Base-by-base conservation (phyloP, 2,113 vertebrate species). In the Ursus arctos region DNA sequence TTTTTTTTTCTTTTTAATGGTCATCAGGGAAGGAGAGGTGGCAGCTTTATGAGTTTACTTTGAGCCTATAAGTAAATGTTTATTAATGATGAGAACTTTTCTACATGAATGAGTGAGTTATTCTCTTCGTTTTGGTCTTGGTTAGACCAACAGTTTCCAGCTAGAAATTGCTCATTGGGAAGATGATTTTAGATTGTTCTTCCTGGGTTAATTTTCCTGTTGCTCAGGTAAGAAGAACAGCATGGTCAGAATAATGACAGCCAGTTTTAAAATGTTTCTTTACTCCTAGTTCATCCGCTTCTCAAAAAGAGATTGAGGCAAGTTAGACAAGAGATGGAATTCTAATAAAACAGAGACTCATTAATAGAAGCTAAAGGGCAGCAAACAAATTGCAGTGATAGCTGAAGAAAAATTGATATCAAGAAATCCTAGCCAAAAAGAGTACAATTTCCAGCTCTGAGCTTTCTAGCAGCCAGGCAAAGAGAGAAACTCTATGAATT, bases 71-170 rank as follows among this genome's bases (percentile, higher is more conserved):
- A 61, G n/a, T 71, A 91, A 94, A 19, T 69, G 43, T 80, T 81
- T 74, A 69, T 24, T 82, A 40, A 74, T 55, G 19, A 21, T 74
- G 53, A 86, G 59, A 74, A 53, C 2, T 65, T 63, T 92, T 96
- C 53, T 96, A 2, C 65, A 33, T 86, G 77, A 91, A 82, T 71
- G 47, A 95, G 63, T 72, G 57, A 85, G 43, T 77, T 19, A 11
- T 57, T 85, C 49, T 80, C 36, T 86, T 94, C 84, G 43, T 91
- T 95, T 92, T 96, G 24, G 61, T 95, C 57, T 97, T 96, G 49
- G 49, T 82, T 53, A 86, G 55, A 26, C 18, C 72, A 74, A 95
- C 89, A 94, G 6, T 72, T 85, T 88, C 51, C 65, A 84, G 18
- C 10, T 96, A 40, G 81, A 94, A 79, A 69, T 63, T 2, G 1